Evolutionary conservation across 1,140 invertebrate genomes (phyloP), one percentile per base, ranked within the genome.

Genomic region (Bombus cullumanus): DNA sequence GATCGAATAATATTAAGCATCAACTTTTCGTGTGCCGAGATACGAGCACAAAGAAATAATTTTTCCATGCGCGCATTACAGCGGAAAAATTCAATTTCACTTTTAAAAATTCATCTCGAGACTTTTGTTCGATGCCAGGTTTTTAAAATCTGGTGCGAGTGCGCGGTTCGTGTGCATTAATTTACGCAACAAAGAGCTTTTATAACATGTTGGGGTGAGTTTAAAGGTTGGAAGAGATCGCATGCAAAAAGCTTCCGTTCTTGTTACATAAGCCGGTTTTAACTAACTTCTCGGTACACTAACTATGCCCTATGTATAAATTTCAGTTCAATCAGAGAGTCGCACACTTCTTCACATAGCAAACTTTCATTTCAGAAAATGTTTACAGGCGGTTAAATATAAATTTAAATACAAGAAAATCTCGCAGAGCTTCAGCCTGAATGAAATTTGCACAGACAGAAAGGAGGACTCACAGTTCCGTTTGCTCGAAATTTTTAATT

Each of bases 61-160:
- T 47, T 34, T 43, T 31, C 31, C 13, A 13, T 6, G 41, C 41
- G 22, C 47, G 25, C 41, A 53, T 80, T 69, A 80, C 41, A 68
- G 41, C 10, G n/a, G 1, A 22, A 25, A 64, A 79, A 79, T 57
- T 47, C 1, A 83, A 83, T 83, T 75, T 76, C n/a, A 47, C 47
- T 59, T 81, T 81, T 31, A 73, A 59, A 81, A 81, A 73, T 72
- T 59, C 47, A 62, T 34, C 28, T 62, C 79, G 28, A 34, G 43
- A 59, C 34, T 59, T 25, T 22, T 68, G 43, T 69, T 73, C 68
- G 22, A 34, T n/a, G 15, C 4, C 25, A 43, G 34, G 37, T 73
- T 72, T 72, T 41, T 31, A 62, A 72, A 73, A 73, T 73, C 34
- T 31, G 34, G 39, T 1, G 13, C 79, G 18, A 15, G 6, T 22